These are phyloP conservation scores for Nemapogon koenigi DNA, from an alignment of 2,888 invertebrate genomes.

Conservation along the genomic window DNA sequence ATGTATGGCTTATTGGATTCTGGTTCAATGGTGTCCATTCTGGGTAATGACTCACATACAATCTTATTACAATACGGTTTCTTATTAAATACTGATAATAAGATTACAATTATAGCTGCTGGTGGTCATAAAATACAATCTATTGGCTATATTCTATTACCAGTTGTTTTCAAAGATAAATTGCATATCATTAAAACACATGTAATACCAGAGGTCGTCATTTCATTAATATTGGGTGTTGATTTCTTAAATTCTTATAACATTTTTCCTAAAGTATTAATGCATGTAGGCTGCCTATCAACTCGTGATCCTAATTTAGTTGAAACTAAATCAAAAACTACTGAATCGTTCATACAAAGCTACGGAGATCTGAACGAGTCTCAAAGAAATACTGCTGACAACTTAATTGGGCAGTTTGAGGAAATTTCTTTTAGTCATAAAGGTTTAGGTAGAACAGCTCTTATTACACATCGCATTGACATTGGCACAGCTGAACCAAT, in stretches of 20 bases:
- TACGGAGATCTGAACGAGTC: conserved; percentile 9
- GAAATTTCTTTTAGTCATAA: conserved; percentile 15
- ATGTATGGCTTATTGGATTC: conserved; percentile 17
- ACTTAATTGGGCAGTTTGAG: conserved; percentile 14
- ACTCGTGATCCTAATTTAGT: too few species aligned
- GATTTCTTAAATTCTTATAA: conserved; percentile 17
- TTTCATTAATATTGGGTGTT: conserved; percentile 16
- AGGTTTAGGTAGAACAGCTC: conserved; percentile 18
- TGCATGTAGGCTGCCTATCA: too few species aligned
- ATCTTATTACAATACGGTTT: neutral
- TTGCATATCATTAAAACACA: conserved; percentile 14
- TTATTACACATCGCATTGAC: conserved; percentile 18
- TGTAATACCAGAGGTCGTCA: conserved; percentile 14
- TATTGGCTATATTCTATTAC: conserved; percentile 14
- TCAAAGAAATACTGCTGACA: conserved; percentile 12
- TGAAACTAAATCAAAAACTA: neutral
- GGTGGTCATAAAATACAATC: conserved; percentile 13
- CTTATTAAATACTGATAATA: neutral
- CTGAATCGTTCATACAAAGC: neutral
- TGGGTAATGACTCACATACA: conserved; percentile 16
- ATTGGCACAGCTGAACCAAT: conserved; percentile 20
- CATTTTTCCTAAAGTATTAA: conserved; percentile 13
- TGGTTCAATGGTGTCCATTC: conserved; percentile 16
- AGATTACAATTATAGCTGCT: conserved; percentile 12
- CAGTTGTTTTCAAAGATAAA: conserved; percentile 13